These are phyloP conservation scores for Pleuronectes platessa DNA, from an alignment of 2,113 vertebrate genomes.

Conservation along the genomic window DNA sequence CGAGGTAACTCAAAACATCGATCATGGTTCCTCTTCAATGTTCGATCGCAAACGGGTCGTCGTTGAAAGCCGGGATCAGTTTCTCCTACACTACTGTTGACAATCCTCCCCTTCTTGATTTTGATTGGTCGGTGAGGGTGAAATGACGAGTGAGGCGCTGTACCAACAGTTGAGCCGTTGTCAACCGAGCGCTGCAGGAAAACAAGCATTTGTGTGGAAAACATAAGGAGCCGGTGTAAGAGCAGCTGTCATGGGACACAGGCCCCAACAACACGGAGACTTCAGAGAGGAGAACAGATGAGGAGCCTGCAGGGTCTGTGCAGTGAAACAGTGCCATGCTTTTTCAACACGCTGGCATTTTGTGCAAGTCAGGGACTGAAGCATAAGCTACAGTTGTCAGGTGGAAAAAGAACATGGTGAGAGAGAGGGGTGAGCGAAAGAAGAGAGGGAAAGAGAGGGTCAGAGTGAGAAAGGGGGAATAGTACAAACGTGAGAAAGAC, in stretches of 20 bases:
- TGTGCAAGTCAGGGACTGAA: neutral
- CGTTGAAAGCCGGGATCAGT: no score
- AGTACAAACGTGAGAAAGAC: neutral
- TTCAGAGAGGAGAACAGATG: neutral
- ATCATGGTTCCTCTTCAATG: no score
- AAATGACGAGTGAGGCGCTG: no score
- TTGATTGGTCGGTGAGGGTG: no score
- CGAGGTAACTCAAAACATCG: no score
- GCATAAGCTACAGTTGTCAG: slow-evolving; percentile 10
- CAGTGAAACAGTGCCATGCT: no score
- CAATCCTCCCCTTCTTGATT: no score
- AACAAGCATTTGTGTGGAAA: neutral
- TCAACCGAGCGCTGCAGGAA: neutral
- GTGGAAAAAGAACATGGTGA: neutral
- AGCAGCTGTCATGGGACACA: neutral
- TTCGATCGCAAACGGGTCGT: no score
- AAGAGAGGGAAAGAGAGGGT: neutral
- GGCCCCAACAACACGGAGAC: no score
- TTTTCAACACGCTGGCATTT: neutral
- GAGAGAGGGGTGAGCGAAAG: neutral
- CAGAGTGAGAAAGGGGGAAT: neutral
- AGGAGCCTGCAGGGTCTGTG: neutral
- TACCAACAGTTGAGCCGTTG: no score
- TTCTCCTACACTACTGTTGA: no score
- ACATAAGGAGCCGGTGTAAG: neutral